Evolutionary conservation across 2,113 vertebrate species (phyloP).

Genomic region (Fregetta grallaria): DNA sequence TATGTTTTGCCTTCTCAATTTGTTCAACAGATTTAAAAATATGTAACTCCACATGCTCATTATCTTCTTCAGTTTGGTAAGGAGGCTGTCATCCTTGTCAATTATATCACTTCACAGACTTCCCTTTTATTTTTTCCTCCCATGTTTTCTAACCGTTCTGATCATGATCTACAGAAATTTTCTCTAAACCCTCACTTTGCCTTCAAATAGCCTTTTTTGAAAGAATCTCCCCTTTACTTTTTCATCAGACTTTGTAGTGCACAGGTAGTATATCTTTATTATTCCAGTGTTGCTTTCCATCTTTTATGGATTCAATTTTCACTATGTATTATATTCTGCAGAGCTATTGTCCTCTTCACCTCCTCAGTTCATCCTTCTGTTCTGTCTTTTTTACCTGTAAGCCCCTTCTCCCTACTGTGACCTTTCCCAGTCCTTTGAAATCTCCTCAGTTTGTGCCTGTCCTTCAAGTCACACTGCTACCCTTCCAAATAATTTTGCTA

Average conservation of each 20-base stretch:
- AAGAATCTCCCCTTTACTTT: conserved; percentile 21
- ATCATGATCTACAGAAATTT: not conserved
- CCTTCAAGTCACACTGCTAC: conserved; percentile 6
- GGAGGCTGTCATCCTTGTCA: conserved; percentile 33
- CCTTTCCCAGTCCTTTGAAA: conserved; percentile 56
- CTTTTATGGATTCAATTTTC: conserved; percentile 44
- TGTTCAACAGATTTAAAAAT: conserved; percentile 14
- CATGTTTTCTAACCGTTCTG: conserved; percentile 34
- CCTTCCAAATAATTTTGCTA: conserved; percentile 48
- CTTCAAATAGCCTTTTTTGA: conserved; percentile 23
- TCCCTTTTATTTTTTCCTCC: not conserved
- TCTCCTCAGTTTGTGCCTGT: not conserved
- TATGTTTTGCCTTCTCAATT: not conserved
- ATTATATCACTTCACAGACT: conserved; percentile 20
- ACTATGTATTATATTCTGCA: conserved; percentile 22
- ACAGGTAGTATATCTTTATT: conserved; percentile 30
- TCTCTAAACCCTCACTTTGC: not conserved
- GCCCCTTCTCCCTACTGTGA: conserved; percentile 26
- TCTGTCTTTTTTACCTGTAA: conserved; percentile 1
- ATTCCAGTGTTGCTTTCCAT: conserved; percentile 36
- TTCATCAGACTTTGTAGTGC: conserved; percentile 9
- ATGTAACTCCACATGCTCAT: conserved; percentile 10
- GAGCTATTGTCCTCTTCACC: conserved; percentile 53
- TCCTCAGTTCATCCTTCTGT: conserved; percentile 19
- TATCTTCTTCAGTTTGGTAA: not conserved